These are phyloP conservation scores for Syrmaticus mikado DNA, from an alignment of 2,113 vertebrate species.

Conservation along the genomic window DNA sequence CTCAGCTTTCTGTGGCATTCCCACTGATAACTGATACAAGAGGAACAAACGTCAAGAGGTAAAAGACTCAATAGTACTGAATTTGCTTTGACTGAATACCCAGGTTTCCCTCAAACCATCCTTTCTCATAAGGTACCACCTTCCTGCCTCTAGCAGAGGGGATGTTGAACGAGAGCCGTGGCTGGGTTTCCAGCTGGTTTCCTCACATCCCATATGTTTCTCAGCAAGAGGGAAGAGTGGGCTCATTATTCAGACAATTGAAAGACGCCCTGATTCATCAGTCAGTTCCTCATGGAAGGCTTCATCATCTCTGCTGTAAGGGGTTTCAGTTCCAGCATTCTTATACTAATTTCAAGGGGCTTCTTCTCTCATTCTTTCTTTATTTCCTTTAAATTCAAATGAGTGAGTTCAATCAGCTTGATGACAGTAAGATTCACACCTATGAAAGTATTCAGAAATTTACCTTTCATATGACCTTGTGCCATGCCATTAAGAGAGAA, in stretches of 20 bases:
- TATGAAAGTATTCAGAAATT: not conserved
- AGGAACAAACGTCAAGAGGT: not conserved
- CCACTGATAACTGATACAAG: not conserved
- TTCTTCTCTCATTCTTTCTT: not conserved
- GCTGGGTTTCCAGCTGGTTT: slow-evolving; percentile 34
- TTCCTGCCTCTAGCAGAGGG: not conserved
- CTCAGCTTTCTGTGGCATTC: not conserved
- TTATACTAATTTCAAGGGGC: not conserved
- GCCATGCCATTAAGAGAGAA: not conserved
- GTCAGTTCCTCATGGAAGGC: slow-evolving; percentile 26
- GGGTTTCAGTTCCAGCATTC: not conserved
- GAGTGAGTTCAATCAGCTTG: not conserved
- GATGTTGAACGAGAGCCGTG: not conserved
- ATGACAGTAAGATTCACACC: not conserved
- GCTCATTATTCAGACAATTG: slow-evolving; percentile 56
- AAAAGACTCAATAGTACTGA: not conserved
- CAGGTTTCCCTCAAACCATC: not conserved
- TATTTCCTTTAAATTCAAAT: not conserved
- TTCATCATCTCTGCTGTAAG: slow-evolving; percentile 3
- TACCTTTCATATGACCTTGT: not conserved
- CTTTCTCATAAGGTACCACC: not conserved
- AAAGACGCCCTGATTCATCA: slow-evolving; percentile 55
- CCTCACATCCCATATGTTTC: slow-evolving; percentile 59
- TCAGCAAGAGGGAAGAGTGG: slow-evolving; percentile 25
- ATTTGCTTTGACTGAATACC: not conserved